A percentile compares a stretch with the other conserved stretches of the same genome.
phyloP scores from a whole-genome alignment of 2,888 invertebrate genomes.

The Pristionchus japonicus region DNA sequence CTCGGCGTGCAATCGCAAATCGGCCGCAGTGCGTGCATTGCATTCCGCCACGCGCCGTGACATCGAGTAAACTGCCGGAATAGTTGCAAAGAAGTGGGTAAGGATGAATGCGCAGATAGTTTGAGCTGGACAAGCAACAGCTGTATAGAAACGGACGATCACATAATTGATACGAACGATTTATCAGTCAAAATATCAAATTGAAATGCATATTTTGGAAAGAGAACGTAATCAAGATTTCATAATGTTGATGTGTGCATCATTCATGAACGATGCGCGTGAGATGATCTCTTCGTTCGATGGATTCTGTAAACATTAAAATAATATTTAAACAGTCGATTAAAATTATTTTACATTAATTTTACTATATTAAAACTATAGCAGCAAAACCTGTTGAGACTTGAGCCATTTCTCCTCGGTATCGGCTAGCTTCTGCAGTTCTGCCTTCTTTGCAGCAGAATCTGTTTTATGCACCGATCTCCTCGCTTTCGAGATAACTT shows the following conservation, averaged over 20 bases:
- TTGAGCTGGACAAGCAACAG: neutral
- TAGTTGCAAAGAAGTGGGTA: too few relatives aligned
- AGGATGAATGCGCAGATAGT: too few relatives aligned
- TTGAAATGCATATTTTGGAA: neutral
- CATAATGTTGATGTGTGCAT: neutral
- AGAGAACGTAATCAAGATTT: too few relatives aligned
- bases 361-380: too few relatives aligned
- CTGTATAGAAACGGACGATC: neutral
- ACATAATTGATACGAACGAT: too few relatives aligned
- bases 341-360: neutral
- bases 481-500: neutral
- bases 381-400: neutral
- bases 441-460: neutral
- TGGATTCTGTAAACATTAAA: neutral
- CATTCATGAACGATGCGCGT: neutral
- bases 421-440: neutral
- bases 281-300: neutral
- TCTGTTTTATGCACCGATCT: neutral
- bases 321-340: neutral
- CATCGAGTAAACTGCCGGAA: too few relatives aligned
- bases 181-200: too few relatives aligned
- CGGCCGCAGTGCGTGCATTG: neutral
- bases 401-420: neutral
- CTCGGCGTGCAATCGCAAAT: neutral
- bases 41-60: neutral